phyloP scores from a whole-genome alignment of 2,797 vertebrate genomes.

The Syngnathus rostellatus region DNA sequence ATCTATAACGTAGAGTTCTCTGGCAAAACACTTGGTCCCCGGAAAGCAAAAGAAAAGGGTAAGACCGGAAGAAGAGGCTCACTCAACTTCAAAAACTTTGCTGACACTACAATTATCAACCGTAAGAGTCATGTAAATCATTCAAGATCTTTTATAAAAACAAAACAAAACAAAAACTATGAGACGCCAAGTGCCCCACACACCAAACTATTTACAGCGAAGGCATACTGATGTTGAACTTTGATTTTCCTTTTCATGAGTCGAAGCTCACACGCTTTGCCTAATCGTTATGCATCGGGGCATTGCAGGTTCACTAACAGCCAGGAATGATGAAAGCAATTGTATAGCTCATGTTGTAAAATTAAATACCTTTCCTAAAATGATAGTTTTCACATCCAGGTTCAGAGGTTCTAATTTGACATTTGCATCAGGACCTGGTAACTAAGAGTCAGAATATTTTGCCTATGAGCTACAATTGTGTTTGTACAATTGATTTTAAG shows the following conservation, averaged over 20 bases:
- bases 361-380: not conserved
- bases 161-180: not conserved
- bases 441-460: too few relatives aligned
- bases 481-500: not conserved
- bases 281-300: constrained; percentile 43
- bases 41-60: constrained; percentile 33
- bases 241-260: constrained; percentile 56
- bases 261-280: constrained; percentile 40
- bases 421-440: not conserved
- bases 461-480: not conserved
- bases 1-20: constrained; percentile 53
- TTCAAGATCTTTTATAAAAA: not conserved
- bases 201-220: constrained; percentile 46
- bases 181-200: not conserved
- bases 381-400: not conserved
- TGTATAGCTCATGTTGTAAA: not conserved
- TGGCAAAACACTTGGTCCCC: constrained; percentile 51
- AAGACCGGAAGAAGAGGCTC: constrained; percentile 39
- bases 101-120: constrained; percentile 43
- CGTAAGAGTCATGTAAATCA: not conserved
- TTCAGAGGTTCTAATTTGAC: not conserved
- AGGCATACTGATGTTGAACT: constrained; percentile 46
- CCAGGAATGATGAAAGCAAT: constrained; percentile 9
- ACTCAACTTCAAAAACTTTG: constrained; percentile 35
- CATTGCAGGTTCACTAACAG: constrained; percentile 42